Conservation (phyloP, 2,113 vertebrate species). For the Grammomys dolichurus region DNA sequence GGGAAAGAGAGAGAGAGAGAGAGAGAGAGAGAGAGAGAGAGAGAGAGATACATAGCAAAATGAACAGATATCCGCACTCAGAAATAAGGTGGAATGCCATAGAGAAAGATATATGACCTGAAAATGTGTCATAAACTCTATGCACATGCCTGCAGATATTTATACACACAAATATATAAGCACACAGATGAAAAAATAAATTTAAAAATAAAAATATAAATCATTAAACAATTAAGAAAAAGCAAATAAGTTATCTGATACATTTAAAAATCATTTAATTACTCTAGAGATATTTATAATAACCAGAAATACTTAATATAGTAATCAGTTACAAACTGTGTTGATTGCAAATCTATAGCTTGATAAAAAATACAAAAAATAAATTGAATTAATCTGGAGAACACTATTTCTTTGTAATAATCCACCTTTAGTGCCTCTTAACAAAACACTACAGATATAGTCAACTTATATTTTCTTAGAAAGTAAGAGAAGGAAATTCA, state of each 20-base stretch:
- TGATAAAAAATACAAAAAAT: not conserved
- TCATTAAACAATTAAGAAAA: not conserved
- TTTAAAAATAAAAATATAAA: not conserved
- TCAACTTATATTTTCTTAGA: not conserved
- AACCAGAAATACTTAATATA: not conserved
- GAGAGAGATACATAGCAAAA: not conserved
- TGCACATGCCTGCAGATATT: not conserved
- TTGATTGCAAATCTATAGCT: not conserved
- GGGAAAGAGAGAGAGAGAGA: too few relatives aligned
- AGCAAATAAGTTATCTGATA: not conserved
- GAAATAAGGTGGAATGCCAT: too few relatives aligned
- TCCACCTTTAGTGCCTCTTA: not conserved
- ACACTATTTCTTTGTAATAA: too few relatives aligned
- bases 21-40: too few relatives aligned
- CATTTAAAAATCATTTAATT: not conserved
- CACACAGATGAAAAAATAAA: too few relatives aligned
- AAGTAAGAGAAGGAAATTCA: not conserved
- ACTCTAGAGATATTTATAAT: not conserved
- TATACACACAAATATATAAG: not conserved
- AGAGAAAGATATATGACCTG: not conserved
- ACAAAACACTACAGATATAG: not conserved
- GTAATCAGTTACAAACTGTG: accelerated
- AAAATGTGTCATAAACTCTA: not conserved
- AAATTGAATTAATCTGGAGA: not conserved
- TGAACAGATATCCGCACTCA: too few relatives aligned